phyloP scores from a whole-genome alignment of 2,113 vertebrate genomes.

The Eretmochelys imbricata region DNA sequence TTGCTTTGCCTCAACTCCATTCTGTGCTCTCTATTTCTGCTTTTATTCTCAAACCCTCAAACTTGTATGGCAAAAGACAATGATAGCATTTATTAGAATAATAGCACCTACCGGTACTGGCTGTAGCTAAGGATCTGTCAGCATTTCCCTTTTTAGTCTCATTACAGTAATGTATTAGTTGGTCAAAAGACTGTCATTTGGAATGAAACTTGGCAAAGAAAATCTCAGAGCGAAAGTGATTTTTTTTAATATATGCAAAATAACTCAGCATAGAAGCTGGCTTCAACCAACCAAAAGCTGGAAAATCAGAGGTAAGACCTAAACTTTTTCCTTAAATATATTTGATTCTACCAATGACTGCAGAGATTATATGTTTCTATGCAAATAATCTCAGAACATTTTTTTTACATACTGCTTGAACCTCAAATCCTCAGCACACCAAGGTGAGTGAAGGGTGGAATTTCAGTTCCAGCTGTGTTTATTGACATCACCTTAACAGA shows the following conservation, averaged over 20 bases:
- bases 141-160: neutral
- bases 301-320: neutral
- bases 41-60: neutral
- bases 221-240: neutral
- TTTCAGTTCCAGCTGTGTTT: neutral
- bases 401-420: neutral
- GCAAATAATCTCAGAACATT: neutral
- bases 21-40: constrained; percentile 22
- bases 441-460: neutral
- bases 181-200: neutral
- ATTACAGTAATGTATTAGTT: neutral
- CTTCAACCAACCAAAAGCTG: neutral
- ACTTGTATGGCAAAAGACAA: neutral
- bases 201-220: neutral
- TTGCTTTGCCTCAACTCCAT: constrained; percentile 61
- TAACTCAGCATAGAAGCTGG: neutral
- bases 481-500: neutral
- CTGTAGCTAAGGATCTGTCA: neutral
- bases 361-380: neutral
- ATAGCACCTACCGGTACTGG: neutral
- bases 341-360: neutral
- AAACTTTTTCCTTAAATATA: neutral
- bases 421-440: neutral
- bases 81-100: neutral
- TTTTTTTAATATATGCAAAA: neutral